Evolutionary conservation across 2,797 vertebrate species (phyloP).

Genomic region (Meda fulgida): DNA sequence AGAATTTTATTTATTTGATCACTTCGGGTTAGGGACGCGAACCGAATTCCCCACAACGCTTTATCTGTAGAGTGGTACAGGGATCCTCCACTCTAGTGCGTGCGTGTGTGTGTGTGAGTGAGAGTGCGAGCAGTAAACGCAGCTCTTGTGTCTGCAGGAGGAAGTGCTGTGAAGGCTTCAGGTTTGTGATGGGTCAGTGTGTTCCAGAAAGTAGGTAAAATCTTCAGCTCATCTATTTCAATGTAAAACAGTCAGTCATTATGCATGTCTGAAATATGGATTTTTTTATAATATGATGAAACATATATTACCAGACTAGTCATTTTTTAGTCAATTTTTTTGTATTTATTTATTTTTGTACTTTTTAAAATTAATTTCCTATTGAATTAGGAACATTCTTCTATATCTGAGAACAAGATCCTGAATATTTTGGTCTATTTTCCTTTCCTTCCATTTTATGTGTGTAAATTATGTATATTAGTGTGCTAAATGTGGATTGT

Average conservation of each 20-base stretch:
- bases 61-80: too few relatives aligned
- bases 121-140: too few relatives aligned
- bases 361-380: too few relatives aligned
- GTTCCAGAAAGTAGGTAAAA: conserved; percentile 83
- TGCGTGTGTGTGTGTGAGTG: too few relatives aligned
- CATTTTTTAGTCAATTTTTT: background rate
- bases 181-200: conserved; percentile 85
- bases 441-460: too few relatives aligned
- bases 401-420: background rate
- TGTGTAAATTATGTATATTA: too few relatives aligned
- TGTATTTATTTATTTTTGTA: background rate
- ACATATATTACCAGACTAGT: background rate
- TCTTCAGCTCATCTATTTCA: conserved; percentile 8
- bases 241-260: background rate
- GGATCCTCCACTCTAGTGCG: too few relatives aligned
- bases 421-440: background rate
- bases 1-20: too few relatives aligned
- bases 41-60: too few relatives aligned
- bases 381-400: too few relatives aligned
- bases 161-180: conserved; percentile 83
- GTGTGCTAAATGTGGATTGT: background rate
- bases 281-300: background rate
- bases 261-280: background rate
- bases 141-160: conserved; percentile 71
- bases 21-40: too few relatives aligned